phyloP scores from a whole-genome alignment of 2,113 vertebrate genomes.

The Campylorhamphus procurvoides region DNA sequence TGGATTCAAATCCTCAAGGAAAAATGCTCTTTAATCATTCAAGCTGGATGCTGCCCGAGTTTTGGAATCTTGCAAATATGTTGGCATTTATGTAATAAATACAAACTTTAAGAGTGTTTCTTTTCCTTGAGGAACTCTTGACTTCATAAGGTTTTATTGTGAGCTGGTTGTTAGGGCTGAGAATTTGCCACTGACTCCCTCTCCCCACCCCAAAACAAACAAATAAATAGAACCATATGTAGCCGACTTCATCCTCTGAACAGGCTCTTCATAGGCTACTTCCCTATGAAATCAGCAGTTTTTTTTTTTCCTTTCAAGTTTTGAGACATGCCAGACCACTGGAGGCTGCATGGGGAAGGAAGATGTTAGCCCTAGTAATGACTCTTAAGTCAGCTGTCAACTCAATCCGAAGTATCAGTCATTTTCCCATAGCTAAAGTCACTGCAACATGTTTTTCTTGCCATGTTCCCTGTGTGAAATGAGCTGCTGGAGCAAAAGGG shows the following conservation, averaged over 20 bases:
- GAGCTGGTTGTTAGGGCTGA: conserved; percentile 57
- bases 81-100: conserved; percentile 44
- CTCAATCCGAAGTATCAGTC: neutral
- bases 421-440: neutral
- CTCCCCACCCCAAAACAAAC: conserved; percentile 62
- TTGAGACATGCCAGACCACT: conserved; percentile 42
- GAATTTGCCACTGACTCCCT: conserved; percentile 55
- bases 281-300: conserved; percentile 41
- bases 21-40: neutral
- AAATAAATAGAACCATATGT: conserved; percentile 67
- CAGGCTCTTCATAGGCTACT: conserved; percentile 25
- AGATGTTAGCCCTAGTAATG: neutral
- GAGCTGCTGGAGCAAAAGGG: neutral
- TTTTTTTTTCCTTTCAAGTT: neutral
- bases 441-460: conserved; percentile 9
- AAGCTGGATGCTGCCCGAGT: neutral
- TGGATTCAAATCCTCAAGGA: conserved; percentile 9
- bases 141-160: conserved; percentile 42
- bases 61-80: conserved; percentile 23
- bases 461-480: neutral
- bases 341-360: neutral
- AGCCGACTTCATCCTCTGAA: conserved; percentile 51
- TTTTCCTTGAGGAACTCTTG: conserved; percentile 35
- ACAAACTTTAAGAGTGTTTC: conserved; percentile 12
- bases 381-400: conserved; percentile 7